Evolutionary conservation across 2,113 vertebrate species (phyloP).

Genomic region (Saccopteryx bilineata): DNA sequence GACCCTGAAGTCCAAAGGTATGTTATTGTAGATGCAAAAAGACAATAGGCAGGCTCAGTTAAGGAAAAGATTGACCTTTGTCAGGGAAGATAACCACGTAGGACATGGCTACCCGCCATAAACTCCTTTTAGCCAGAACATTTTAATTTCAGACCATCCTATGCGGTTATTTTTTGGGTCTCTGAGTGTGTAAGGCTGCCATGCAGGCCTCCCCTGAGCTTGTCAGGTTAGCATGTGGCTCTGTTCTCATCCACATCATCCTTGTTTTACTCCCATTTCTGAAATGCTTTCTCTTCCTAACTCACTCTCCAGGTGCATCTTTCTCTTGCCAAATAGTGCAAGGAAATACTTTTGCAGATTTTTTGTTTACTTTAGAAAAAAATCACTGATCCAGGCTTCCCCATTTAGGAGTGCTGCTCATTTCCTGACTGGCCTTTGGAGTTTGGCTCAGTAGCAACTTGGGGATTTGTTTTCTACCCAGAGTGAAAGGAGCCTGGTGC

Average conservation of each 20-base stretch:
- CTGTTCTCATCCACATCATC: background rate
- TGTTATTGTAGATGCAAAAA: background rate
- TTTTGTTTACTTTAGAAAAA: constrained; percentile 78
- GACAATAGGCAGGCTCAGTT: background rate
- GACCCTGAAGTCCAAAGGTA: background rate
- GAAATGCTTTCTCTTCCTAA: constrained; percentile 57
- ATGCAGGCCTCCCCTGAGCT: background rate
- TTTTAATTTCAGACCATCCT: background rate
- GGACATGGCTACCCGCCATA: background rate
- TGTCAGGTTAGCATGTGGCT: background rate
- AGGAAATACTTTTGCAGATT: constrained; percentile 81
- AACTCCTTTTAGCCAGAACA: background rate
- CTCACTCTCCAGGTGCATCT: constrained; percentile 82
- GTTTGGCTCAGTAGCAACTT: constrained; percentile 65
- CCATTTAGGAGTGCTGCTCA: constrained; percentile 68
- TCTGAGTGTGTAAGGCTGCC: background rate
- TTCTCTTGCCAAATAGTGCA: constrained; percentile 81
- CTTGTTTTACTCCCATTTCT: constrained; percentile 64
- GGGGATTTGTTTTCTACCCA: constrained; percentile 65
- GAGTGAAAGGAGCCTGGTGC: constrained; percentile 58
- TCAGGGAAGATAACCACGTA: background rate
- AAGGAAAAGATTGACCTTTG: background rate
- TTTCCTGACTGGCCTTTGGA: constrained; percentile 81
- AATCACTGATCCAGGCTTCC: constrained; percentile 52
- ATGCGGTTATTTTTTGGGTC: background rate